Percentiles rank a stretch among this genome's conserved stretches.
Evolutionary conservation across 2,888 invertebrate genomes (phyloP).

Genomic region (Reticulitermes lucifugus): DNA sequence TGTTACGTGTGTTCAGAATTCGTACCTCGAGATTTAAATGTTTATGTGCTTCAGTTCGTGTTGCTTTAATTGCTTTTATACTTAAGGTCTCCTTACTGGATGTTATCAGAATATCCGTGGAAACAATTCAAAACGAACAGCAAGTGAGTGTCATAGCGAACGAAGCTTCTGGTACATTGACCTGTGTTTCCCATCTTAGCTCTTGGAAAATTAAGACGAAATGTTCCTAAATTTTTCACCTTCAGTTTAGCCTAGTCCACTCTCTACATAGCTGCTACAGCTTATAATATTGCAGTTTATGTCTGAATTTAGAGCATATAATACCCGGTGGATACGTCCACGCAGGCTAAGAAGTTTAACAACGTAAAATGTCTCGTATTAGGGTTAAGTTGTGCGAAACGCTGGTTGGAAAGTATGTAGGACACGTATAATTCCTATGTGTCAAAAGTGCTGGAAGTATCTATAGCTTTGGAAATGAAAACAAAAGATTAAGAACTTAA

Average conservation of each 20-base stretch:
- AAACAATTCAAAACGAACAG: neutral
- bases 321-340: neutral
- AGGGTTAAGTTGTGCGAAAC: neutral
- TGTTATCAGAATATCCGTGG: neutral
- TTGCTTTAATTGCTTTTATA: neutral
- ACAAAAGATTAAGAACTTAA: too few relatives aligned
- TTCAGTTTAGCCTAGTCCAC: neutral
- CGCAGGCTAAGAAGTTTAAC: neutral
- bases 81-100: neutral
- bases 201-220: conserved; percentile 29
- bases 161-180: neutral
- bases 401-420: neutral
- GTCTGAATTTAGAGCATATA: neutral
- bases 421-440: too few relatives aligned
- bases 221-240: neutral
- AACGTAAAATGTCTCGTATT: neutral
- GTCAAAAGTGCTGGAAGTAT: too few relatives aligned
- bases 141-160: neutral
- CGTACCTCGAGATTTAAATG: too few relatives aligned
- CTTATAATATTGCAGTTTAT: neutral
- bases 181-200: conserved; percentile 1
- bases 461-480: too few relatives aligned
- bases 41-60: too few relatives aligned
- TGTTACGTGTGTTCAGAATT: too few relatives aligned
- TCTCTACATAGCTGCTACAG: too few relatives aligned